Conservation (phyloP, 2,113 vertebrate genomes). For the Heterocephalus glaber region DNA sequence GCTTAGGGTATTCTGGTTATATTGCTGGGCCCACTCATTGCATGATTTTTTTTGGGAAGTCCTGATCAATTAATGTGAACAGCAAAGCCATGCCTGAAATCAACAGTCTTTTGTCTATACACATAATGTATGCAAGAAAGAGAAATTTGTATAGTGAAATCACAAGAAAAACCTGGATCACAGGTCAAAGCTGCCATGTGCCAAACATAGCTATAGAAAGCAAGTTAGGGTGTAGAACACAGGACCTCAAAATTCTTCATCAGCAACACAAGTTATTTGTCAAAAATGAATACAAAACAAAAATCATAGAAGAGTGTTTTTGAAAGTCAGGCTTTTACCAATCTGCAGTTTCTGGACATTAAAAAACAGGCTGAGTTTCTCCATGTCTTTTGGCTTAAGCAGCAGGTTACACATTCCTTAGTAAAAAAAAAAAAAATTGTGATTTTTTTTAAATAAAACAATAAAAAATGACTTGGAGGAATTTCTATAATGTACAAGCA, state of each 20-base stretch:
- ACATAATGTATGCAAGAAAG: background rate
- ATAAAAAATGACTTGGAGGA: background rate
- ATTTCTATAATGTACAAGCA: background rate
- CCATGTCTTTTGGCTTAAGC: background rate
- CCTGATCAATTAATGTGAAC: background rate
- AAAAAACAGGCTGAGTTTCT: slow-evolving; percentile 3
- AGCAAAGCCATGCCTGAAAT: background rate
- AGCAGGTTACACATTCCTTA: background rate
- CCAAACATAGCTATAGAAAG: background rate
- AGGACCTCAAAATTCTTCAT: background rate
- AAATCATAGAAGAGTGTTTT: background rate
- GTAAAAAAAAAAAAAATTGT: background rate
- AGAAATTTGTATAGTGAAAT: background rate
- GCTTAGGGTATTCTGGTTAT: background rate
- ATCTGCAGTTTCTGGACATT: background rate
- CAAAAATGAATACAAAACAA: slow-evolving; percentile 7
- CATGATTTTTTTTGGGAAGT: background rate
- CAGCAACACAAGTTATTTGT: background rate
- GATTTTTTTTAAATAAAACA: slow-evolving; percentile 31
- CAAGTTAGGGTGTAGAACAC: background rate
- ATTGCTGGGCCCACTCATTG: background rate
- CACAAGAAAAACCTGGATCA: background rate
- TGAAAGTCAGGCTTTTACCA: background rate
- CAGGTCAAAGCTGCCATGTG: background rate
- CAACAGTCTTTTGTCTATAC: background rate